These are phyloP conservation scores for Lycopodina hypogea DNA, from an alignment of 37 sponge, comb jelly and placozoan species.

Conservation along the genomic window DNA sequence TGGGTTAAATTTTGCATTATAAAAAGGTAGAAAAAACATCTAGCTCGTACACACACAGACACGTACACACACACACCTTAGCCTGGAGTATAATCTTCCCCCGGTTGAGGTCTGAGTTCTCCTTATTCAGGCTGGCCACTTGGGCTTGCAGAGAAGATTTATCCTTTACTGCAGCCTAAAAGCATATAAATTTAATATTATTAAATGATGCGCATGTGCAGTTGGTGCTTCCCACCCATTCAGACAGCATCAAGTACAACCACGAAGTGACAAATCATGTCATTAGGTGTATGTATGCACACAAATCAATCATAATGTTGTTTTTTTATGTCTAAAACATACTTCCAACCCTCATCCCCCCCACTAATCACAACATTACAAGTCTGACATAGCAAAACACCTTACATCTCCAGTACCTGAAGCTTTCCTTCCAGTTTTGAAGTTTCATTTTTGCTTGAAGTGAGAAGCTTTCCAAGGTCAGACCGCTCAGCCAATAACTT, in stretches of 20 bases:
- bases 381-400: not conserved
- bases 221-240: too few relatives aligned
- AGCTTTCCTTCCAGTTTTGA: constrained; percentile 50
- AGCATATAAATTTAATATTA: too few relatives aligned
- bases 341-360: not conserved
- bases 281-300: not conserved
- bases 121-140: constrained; percentile 36
- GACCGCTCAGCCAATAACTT: constrained; percentile 28
- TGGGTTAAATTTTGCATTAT: too few relatives aligned
- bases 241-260: not conserved
- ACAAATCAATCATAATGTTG: not conserved
- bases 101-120: constrained; percentile 35
- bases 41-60: not conserved
- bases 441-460: constrained; percentile 23
- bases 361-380: not conserved
- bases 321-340: not conserved
- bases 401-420: constrained; percentile 21
- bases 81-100: constrained; percentile 38
- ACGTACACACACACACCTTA: constrained; percentile 37
- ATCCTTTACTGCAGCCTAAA: constrained; percentile 34
- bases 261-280: not conserved
- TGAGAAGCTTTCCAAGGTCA: constrained; percentile 41
- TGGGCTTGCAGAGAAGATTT: constrained; percentile 49
- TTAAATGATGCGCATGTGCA: too few relatives aligned
- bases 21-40: too few relatives aligned